Evolutionary conservation across 2,113 vertebrate species (phyloP).

Genomic region (Dasypus novemcinctus): DNA sequence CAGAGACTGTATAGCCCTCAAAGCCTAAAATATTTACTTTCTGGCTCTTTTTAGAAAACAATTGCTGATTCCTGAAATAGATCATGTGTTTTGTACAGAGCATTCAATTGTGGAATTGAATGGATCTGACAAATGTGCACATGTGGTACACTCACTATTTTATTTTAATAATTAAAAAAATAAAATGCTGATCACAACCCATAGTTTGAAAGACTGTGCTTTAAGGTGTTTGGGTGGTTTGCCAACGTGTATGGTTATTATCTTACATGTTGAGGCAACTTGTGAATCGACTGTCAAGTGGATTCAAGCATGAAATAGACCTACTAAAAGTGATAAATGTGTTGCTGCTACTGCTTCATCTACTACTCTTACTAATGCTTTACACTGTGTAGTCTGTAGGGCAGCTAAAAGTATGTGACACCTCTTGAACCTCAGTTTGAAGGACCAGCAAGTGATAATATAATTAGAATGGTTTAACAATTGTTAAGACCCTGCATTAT

Average conservation of each 20-base stretch:
- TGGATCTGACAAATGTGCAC: neutral
- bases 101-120: neutral
- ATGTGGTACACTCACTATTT: neutral
- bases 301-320: neutral
- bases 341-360: neutral
- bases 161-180: neutral
- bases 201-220: neutral
- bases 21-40: neutral
- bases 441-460: neutral
- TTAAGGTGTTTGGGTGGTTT: neutral
- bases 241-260: neutral
- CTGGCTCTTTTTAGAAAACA: neutral
- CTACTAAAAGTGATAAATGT: rapidly evolving
- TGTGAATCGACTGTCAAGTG: neutral
- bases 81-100: neutral
- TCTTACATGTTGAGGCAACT: neutral
- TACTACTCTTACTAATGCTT: neutral
- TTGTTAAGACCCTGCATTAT: neutral
- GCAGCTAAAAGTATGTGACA: neutral
- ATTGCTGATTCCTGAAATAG: neutral
- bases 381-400: neutral
- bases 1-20: neutral
- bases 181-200: neutral
- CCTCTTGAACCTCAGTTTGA: neutral
- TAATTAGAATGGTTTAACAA: neutral